Evolutionary conservation across 1,140 invertebrate genomes (phyloP), one percentile per base, ranked within the genome.

Genomic region (Drosophila parvula): DNA sequence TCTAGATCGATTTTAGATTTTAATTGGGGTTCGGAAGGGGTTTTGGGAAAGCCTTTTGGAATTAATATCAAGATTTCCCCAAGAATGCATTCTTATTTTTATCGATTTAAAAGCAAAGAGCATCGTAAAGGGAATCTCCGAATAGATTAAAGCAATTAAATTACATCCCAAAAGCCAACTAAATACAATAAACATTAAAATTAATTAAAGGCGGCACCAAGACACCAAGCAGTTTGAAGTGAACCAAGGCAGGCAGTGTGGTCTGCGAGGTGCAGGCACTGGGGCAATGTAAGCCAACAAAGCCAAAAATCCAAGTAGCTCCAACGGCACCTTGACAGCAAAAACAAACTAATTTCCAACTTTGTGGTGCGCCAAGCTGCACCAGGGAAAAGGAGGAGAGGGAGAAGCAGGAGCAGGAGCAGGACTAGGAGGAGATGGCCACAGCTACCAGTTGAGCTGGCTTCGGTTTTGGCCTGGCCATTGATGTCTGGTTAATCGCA

Each of bases 341-440:
- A 56, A 74, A 74, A 62, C 71, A 74, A 74, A 74, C 71, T 74
- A 74, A 74, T 74, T 74, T 74, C 70, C 70, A 74, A 74, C 71
- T 74, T 74, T 74, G 71, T 62, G 71, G 71, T 74, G 51, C 59
- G 45, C 65, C 65, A 65, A 53, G 65, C 65, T 68, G 65, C 65
- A 67, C 36, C 22, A 50, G 62, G 65, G 45, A 69, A n/a, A 44
- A 18, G 45, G 11, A 4, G 57, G 16, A 18, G 28, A 8, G 55
- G 41, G 22, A n/a, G 38, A 18, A 11, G 30, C 5, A 16, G 56
- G 5, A n/a, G 30, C 5, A 10, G 12, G 2, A 22, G 34, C 9
- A 27, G 51, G 38, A 57, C 11, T 1, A 22, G 38, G 11, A n/a
- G 10, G 8, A 11, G 64, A n/a, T 48, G 45, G 16, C 71, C 69